phyloP scores from a whole-genome alignment of 1,140 invertebrate genomes.

The Carcinoscorpius rotundicauda region DNA sequence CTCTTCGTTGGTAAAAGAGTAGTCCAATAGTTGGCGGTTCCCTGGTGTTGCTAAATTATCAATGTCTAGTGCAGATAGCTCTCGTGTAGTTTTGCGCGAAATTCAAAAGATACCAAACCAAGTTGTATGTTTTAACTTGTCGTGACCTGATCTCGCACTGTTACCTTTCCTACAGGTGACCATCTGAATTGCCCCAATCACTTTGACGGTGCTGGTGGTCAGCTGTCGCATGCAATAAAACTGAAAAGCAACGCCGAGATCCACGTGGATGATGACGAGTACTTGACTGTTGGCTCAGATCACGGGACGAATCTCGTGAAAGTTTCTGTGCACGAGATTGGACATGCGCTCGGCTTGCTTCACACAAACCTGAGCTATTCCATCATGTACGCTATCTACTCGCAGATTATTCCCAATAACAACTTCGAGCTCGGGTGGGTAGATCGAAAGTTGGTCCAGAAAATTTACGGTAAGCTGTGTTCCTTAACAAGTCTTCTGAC shows the following conservation, averaged over 20 bases:
- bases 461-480: conserved; percentile 30
- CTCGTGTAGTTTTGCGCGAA: too few species aligned
- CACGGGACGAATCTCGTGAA: conserved; percentile 26
- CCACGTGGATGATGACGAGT: conserved; percentile 39
- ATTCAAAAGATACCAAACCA: too few species aligned
- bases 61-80: too few species aligned
- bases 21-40: too few species aligned
- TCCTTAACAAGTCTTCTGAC: too few species aligned
- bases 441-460: conserved; percentile 34
- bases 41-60: too few species aligned
- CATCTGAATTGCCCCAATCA: conserved; percentile 35
- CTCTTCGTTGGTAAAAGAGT: too few species aligned
- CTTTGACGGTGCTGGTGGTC: conserved; percentile 38
- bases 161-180: conserved; percentile 25
- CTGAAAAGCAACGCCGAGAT: conserved; percentile 31
- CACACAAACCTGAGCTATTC: conserved; percentile 32
- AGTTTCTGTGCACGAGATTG: conserved; percentile 38
- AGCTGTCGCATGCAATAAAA: conserved; percentile 36
- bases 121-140: too few species aligned
- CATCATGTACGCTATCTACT: conserved; percentile 38
- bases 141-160: too few species aligned
- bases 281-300: conserved; percentile 29
- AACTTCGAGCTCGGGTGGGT: conserved; percentile 34
- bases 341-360: conserved; percentile 35
- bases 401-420: conserved; percentile 23